Percentiles rank a stretch among this genome's conserved stretches.
Conservation (phyloP, 2,113 vertebrate genomes). For the Amblyornis subalaris region DNA sequence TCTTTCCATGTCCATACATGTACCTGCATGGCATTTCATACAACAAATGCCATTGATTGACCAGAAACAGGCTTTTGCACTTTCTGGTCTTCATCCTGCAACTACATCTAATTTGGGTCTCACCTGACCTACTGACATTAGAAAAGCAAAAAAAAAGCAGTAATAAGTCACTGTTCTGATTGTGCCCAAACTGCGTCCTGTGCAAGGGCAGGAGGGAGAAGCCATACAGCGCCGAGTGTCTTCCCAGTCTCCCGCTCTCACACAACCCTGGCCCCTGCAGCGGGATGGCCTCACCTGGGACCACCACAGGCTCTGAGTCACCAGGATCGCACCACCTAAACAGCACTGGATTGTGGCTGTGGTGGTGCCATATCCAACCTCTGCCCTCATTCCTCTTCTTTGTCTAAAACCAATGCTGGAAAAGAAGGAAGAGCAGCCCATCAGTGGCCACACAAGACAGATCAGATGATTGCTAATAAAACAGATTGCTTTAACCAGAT, state of each 20-base stretch:
- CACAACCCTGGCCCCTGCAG: accelerated
- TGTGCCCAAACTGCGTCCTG: accelerated
- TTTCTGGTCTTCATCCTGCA: background rate
- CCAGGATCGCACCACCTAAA: accelerated
- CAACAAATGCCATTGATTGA: background rate
- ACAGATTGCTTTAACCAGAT: background rate
- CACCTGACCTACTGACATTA: background rate
- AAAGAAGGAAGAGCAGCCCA: background rate
- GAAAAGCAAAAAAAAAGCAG: accelerated
- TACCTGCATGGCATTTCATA: background rate
- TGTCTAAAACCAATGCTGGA: background rate
- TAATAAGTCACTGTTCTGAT: background rate
- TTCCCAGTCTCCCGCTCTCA: background rate
- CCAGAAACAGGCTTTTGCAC: background rate
- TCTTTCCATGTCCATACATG: accelerated
- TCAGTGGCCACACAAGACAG: background rate
- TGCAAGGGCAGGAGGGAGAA: background rate
- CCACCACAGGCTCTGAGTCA: accelerated
- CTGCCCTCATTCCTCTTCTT: background rate
- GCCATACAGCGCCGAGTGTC: accelerated
- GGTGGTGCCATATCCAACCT: accelerated
- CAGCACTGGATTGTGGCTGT: background rate
- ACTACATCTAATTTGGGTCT: background rate
- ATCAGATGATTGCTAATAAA: background rate
- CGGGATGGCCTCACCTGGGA: accelerated